phyloP scores from a whole-genome alignment of 2,888 invertebrate genomes.

The Deilephila elpenor region DNA sequence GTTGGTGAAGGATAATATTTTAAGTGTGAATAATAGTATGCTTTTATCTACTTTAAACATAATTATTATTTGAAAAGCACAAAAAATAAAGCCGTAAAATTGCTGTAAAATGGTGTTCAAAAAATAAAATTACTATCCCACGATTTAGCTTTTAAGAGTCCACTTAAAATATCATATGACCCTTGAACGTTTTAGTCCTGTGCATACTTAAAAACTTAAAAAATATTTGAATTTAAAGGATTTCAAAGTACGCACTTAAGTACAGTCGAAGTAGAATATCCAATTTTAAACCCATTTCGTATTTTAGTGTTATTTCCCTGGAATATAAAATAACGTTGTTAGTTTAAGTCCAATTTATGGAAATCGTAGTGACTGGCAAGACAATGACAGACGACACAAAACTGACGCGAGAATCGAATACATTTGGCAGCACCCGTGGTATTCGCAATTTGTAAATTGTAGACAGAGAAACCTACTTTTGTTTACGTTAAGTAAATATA shows the following conservation, averaged over 20 bases:
- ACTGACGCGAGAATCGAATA: not conserved
- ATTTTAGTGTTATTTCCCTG: too few species aligned
- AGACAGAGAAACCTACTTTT: too few species aligned
- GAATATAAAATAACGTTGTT: too few species aligned
- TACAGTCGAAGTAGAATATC: not conserved
- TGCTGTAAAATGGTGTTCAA: not conserved
- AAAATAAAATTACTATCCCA: not conserved
- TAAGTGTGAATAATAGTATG: too few species aligned
- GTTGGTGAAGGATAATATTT: too few species aligned
- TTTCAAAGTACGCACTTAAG: not conserved
- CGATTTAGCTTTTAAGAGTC: not conserved
- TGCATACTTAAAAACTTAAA: not conserved
- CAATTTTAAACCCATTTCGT: too few species aligned
- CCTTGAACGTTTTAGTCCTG: constrained; percentile 3
- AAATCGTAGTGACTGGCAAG: too few species aligned
- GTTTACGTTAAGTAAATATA: too few species aligned
- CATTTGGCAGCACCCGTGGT: not conserved
- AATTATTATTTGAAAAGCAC: not conserved
- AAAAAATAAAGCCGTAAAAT: not conserved
- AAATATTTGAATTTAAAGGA: not conserved
- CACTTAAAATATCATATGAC: not conserved
- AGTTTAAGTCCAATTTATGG: too few species aligned
- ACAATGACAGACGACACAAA: not conserved
- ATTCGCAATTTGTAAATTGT: too few species aligned
- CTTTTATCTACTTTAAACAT: too few species aligned